Conservation (phyloP, 2,113 vertebrate species). For the Rhynchopsitta pachyrhyncha region DNA sequence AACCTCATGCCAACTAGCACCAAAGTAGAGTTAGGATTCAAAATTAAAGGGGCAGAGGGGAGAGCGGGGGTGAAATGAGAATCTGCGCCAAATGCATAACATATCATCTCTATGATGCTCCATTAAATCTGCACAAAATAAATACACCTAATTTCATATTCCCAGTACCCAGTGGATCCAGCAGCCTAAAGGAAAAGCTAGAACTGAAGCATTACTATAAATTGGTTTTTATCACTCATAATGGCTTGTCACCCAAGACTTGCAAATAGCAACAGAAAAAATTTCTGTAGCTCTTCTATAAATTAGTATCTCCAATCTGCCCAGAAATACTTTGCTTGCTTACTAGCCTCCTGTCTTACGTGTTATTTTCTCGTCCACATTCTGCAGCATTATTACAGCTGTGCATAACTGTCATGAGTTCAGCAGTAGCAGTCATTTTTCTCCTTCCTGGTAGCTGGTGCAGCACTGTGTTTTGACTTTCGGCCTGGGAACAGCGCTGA, state of each 20-base stretch:
- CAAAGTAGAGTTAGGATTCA: neutral
- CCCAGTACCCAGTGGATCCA: conserved; percentile 23
- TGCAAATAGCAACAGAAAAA: conserved; percentile 46
- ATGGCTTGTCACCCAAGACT: conserved; percentile 35
- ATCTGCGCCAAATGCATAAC: neutral
- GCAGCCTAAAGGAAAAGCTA: conserved; percentile 32
- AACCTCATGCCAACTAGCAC: neutral
- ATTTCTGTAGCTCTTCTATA: conserved; percentile 46
- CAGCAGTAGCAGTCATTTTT: too few species aligned
- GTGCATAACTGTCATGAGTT: neutral
- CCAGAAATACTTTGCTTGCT: neutral
- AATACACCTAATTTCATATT: conserved; percentile 29
- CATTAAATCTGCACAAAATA: conserved; percentile 26
- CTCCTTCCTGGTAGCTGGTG: too few species aligned
- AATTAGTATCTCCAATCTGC: conserved; percentile 50
- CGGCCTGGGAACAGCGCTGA: too few species aligned
- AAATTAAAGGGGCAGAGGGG: neutral
- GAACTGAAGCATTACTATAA: conserved; percentile 45
- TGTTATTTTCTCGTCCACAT: neutral
- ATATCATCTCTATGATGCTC: neutral
- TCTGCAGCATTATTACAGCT: neutral
- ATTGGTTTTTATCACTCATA: conserved; percentile 44
- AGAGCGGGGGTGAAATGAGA: neutral
- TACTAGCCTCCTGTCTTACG: conserved; percentile 2
- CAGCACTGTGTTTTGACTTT: too few species aligned